Evolutionary conservation across 1,140 invertebrate species (phyloP).

Genomic region (Drosophila pectinifera): DNA sequence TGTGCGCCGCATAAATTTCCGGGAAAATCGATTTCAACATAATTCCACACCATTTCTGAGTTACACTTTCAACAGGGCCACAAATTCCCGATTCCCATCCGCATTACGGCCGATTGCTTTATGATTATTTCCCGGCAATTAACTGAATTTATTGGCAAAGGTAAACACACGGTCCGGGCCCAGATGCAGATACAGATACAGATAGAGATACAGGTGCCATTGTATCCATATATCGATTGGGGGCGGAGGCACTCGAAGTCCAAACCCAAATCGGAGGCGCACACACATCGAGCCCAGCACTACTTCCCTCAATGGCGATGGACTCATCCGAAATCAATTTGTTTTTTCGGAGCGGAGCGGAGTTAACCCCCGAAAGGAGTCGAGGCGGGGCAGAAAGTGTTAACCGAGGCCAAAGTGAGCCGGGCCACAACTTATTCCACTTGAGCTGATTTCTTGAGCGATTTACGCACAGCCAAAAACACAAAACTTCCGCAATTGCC

Average conservation of each 20-base stretch:
- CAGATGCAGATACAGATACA: conserved; percentile 15
- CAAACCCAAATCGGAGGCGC: conserved; percentile 30
- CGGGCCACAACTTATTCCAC: conserved; percentile 80
- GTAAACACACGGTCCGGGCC: conserved; percentile 61
- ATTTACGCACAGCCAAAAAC: conserved; percentile 81
- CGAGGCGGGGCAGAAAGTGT: conserved; percentile 58
- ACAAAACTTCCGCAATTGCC: conserved; percentile 80
- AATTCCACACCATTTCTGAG: conserved; percentile 60
- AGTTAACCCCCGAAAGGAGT: conserved; percentile 14
- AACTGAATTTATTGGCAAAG: conserved; percentile 83
- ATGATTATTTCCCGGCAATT: conserved; percentile 85
- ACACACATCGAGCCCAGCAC: conserved; percentile 53
- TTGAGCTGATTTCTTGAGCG: conserved; percentile 80
- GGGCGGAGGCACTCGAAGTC: conserved; percentile 47
- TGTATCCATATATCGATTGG: conserved; percentile 61
- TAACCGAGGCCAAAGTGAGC: conserved; percentile 65
- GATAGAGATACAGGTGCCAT: conserved; percentile 23
- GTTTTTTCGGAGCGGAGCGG: conserved; percentile 40
- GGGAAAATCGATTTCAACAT: conserved; percentile 67
- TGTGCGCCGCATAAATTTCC: conserved; percentile 26
- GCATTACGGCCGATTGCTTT: conserved; percentile 82
- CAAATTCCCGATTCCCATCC: conserved; percentile 44
- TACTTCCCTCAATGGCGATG: conserved; percentile 71
- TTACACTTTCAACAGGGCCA: conserved; percentile 58
- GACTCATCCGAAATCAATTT: conserved; percentile 78